These are phyloP conservation scores for Sesia apiformis DNA, from an alignment of 2,888 invertebrate species.

Conservation along the genomic window DNA sequence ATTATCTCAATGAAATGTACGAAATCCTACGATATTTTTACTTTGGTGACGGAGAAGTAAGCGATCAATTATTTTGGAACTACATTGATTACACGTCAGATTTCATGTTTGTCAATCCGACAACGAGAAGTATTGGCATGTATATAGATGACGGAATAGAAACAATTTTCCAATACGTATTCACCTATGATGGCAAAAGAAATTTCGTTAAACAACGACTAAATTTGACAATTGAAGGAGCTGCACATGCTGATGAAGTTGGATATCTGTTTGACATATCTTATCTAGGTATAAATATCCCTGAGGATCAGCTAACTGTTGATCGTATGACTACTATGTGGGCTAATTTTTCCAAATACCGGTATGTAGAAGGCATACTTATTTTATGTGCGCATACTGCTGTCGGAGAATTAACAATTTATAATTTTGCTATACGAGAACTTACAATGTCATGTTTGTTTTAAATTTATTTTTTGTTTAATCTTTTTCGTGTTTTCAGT, in stretches of 20 bases:
- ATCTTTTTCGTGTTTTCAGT: no score
- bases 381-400: no score
- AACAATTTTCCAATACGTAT: not conserved
- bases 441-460: no score
- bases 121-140: not conserved
- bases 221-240: conserved; percentile 20
- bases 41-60: conserved; percentile 27
- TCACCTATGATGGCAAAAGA: not conserved
- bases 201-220: not conserved
- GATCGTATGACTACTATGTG: conserved; percentile 31
- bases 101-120: conserved; percentile 6
- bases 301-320: conserved; percentile 28
- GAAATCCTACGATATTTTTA: conserved; percentile 27
- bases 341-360: conserved; percentile 39
- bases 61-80: conserved; percentile 19
- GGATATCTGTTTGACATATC: conserved; percentile 29
- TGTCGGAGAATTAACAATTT: no score
- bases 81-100: conserved; percentile 28
- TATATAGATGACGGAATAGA: not conserved
- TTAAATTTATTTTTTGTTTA: no score
- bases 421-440: no score
- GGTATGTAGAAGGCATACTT: conserved; percentile 31
- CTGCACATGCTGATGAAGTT: conserved; percentile 29
- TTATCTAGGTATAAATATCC: conserved; percentile 9
- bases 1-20: conserved; percentile 13